Base-by-base conservation (phyloP, 2,113 vertebrate genomes). In the Cardinalis cardinalis region DNA sequence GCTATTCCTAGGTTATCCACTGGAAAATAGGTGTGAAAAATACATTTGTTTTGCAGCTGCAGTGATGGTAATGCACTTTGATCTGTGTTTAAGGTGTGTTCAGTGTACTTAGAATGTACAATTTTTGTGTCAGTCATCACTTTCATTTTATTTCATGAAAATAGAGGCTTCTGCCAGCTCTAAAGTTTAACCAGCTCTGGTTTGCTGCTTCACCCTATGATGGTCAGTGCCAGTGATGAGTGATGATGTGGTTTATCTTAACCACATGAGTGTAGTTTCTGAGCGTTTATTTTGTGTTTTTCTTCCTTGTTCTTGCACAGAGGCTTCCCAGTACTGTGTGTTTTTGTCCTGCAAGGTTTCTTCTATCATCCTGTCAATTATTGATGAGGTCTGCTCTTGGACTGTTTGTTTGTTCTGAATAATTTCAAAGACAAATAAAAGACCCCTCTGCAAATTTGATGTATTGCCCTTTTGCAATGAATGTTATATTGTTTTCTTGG, bases 341-440 rank as follows among this genome's bases (percentile, higher is more conserved):
- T 93, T 94, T 88, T 53, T 77, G 74, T 74, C 78, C 86, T 90
- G 51, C 15, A 87, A 84, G 82, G 78, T 90, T 95, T 61, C 32
- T 90, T 36, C 83, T 53, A 16, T 88, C 55, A 5, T 56, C 48
- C 64, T 91, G 59, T 97, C 84, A 94, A 89, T 96, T 96, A 96
- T 95, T 96, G 74, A 95, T 95, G 86, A 95, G 60, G 9, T 87
- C 64, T 93, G 34, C 41, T 81, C 80, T 96, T 65, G 40, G 49
- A 80, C 48, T 71, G 86, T 94, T 96, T 95, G 84, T 94, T 97
- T 51, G 20, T 88, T 95, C 83, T 89, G 84, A 96, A 93, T 95
- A 85, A 92, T 96, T 96, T 68, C 81, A 92, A 55, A 91, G 81
- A 88, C 51, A 88, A 84, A 69, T 83, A 74, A 81, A 95, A 95